Evolutionary conservation across 2,113 vertebrate genomes (phyloP).

Genomic region (Ginglymostoma cirratum): DNA sequence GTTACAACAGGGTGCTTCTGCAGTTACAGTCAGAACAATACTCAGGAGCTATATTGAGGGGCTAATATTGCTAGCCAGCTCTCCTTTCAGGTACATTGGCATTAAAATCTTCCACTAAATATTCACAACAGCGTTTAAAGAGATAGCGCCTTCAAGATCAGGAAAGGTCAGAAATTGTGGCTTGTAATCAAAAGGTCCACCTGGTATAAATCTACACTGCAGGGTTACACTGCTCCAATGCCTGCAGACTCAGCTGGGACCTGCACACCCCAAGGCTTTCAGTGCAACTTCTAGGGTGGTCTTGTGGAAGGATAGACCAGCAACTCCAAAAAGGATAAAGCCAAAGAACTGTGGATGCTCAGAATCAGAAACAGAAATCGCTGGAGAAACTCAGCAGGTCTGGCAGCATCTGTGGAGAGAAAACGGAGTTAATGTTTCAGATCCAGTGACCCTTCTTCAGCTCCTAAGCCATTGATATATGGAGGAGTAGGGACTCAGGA

Average conservation of each 20-base stretch:
- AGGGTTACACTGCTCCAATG: neutral
- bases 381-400: too few relatives aligned
- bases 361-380: too few relatives aligned
- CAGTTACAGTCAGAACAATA: neutral
- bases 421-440: too few relatives aligned
- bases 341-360: too few relatives aligned
- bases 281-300: neutral
- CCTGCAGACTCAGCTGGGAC: neutral
- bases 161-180: neutral
- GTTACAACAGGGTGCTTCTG: neutral
- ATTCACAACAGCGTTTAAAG: neutral
- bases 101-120: neutral
- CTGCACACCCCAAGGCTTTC: neutral
- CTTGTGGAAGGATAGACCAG: neutral
- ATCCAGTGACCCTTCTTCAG: too few relatives aligned
- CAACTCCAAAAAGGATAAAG: neutral
- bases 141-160: neutral
- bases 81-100: neutral
- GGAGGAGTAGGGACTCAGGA: neutral
- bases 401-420: too few relatives aligned
- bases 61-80: neutral
- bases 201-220: neutral
- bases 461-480: neutral
- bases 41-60: neutral
- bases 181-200: neutral